These are phyloP conservation scores for Alectoris magna DNA, from an alignment of 2,797 vertebrate species.

Conservation along the genomic window DNA sequence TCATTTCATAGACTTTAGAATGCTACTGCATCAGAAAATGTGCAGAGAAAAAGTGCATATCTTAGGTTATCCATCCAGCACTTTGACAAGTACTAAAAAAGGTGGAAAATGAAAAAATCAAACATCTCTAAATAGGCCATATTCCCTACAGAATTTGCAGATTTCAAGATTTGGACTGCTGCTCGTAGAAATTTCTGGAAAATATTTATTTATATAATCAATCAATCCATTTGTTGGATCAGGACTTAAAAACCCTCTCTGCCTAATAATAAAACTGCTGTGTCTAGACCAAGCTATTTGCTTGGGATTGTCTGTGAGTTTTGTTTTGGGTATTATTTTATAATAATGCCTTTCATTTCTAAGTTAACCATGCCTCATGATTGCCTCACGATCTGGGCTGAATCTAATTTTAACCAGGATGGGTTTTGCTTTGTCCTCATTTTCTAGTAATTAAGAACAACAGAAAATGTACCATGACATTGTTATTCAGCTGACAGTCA, in stretches of 20 bases:
- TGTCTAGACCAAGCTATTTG: slow-evolving; percentile 58
- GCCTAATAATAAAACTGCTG: slow-evolving; percentile 64
- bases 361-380: slow-evolving; percentile 65
- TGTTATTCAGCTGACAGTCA: slow-evolving; percentile 64
- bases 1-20: not conserved
- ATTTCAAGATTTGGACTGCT: not conserved
- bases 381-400: slow-evolving; percentile 74
- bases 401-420: slow-evolving; percentile 77
- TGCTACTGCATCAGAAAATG: not conserved
- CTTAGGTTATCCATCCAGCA: not conserved
- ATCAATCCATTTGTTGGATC: slow-evolving; percentile 41
- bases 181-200: not conserved
- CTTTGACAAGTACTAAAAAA: not conserved
- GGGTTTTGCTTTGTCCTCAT: slow-evolving; percentile 79
- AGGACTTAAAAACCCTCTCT: slow-evolving; percentile 19
- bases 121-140: not conserved
- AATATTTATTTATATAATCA: slow-evolving; percentile 36
- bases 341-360: slow-evolving; percentile 57
- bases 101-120: not conserved
- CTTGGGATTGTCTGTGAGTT: slow-evolving; percentile 42
- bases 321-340: slow-evolving; percentile 58
- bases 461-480: slow-evolving; percentile 73
- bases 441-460: slow-evolving; percentile 82
- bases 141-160: not conserved
- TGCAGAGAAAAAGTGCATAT: not conserved